Conservation (phyloP, 2,113 vertebrate species). For the Ctenomys sociabilis region DNA sequence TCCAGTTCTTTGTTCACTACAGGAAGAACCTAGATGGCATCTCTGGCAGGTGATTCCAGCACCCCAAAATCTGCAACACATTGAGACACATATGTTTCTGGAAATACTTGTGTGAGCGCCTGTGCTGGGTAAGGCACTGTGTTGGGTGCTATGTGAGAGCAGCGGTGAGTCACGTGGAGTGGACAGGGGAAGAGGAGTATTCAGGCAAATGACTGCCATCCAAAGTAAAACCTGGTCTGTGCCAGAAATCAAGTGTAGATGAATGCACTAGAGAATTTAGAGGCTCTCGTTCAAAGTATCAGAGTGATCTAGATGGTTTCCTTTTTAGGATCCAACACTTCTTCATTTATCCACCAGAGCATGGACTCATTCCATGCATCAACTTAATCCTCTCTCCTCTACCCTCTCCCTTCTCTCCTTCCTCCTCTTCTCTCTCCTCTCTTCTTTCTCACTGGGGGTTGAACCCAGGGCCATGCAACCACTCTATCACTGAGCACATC, state of each 20-base stretch:
- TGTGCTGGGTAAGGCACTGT: background rate
- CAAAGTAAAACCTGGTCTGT: conserved; percentile 11
- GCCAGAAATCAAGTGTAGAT: background rate
- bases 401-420: background rate
- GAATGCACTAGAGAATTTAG: background rate
- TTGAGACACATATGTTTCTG: conserved; percentile 9
- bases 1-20: background rate
- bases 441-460: background rate
- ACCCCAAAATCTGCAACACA: background rate
- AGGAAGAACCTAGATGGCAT: background rate
- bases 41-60: background rate
- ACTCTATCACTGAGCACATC: background rate
- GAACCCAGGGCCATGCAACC: background rate
- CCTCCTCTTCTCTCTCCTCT: background rate
- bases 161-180: conserved; percentile 1
- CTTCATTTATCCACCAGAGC: background rate
- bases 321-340: conserved; percentile 44
- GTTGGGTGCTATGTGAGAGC: background rate
- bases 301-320: conserved; percentile 9
- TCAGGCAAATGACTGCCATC: background rate
- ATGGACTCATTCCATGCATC: background rate
- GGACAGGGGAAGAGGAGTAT: background rate
- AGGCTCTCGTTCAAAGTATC: background rate
- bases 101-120: conserved; percentile 16
- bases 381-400: background rate